phyloP scores from a whole-genome alignment of 2,797 vertebrate genomes.

The Cynopterus sphinx region DNA sequence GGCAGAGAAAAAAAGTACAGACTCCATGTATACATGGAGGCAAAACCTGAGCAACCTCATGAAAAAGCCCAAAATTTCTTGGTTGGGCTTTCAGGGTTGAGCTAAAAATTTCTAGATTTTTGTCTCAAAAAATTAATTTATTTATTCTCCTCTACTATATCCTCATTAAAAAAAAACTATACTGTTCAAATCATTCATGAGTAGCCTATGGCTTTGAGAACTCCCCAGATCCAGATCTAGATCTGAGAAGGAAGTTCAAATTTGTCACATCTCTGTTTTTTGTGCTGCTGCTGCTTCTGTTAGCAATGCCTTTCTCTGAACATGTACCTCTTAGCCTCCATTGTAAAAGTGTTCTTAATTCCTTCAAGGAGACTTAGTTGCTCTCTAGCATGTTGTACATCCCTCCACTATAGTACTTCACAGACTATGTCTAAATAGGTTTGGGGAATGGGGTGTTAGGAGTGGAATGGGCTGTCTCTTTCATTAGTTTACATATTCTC shows the following conservation, averaged over 20 bases:
- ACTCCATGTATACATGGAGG: not conserved
- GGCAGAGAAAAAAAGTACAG: not conserved
- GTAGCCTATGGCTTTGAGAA: not conserved
- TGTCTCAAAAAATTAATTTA: not conserved
- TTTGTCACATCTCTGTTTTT: not conserved
- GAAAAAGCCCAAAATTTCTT: not conserved
- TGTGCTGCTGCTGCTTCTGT: not conserved
- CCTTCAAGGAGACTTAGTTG: not conserved
- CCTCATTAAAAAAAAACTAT: not conserved
- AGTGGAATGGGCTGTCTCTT: not conserved
- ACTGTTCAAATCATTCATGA: not conserved
- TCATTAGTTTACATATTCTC: not conserved
- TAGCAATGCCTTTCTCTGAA: not conserved
- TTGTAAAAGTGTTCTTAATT: not conserved
- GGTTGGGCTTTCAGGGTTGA: not conserved
- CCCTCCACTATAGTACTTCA: not conserved
- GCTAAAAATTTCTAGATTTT: not conserved
- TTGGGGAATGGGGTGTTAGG: not conserved
- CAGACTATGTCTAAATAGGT: not conserved
- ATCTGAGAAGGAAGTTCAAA: not conserved
- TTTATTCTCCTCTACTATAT: not conserved
- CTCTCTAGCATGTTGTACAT: not conserved
- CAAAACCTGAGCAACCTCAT: not conserved
- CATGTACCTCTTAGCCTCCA: not conserved
- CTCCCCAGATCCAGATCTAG: not conserved